Percentiles rank a stretch among this genome's conserved stretches.
Conservation (phyloP, 2,113 vertebrate species). For the Nymphicus hollandicus region DNA sequence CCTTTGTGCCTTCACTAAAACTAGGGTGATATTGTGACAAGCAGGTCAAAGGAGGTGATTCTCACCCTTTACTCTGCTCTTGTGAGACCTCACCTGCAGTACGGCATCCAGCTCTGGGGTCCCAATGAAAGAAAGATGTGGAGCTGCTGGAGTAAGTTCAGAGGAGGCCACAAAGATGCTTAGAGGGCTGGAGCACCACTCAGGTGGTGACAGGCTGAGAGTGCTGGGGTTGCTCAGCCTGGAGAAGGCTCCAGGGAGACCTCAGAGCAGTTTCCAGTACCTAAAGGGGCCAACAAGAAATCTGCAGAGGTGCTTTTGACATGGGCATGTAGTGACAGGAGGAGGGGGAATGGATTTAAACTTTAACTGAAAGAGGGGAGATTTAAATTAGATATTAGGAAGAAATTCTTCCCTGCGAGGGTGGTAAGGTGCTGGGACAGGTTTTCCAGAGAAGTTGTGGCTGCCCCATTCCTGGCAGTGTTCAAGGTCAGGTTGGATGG, state of each 20-base stretch:
- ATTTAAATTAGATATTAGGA: background rate
- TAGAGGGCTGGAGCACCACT: background rate
- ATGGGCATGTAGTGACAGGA: background rate
- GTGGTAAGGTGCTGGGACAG: background rate
- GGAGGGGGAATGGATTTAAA: background rate
- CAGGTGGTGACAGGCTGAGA: background rate
- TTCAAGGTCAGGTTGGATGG: background rate
- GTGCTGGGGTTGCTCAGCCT: background rate
- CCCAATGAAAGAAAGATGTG: background rate
- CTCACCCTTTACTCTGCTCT: background rate
- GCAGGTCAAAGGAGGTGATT: background rate
- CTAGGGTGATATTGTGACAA: background rate
- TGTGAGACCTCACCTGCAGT: background rate
- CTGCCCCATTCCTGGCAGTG: background rate
- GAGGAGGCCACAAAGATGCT: background rate
- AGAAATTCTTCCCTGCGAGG: background rate
- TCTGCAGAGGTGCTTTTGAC: background rate
- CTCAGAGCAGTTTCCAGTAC: background rate
- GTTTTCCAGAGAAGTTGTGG: background rate
- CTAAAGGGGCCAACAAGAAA: background rate
- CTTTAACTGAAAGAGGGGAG: background rate
- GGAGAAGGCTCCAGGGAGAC: background rate
- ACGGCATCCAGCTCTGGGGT: background rate
- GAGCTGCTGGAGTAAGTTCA: background rate
- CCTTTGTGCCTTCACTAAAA: background rate